Evolutionary conservation across 2,113 vertebrate genomes (phyloP).

Genomic region (Bos taurus): DNA sequence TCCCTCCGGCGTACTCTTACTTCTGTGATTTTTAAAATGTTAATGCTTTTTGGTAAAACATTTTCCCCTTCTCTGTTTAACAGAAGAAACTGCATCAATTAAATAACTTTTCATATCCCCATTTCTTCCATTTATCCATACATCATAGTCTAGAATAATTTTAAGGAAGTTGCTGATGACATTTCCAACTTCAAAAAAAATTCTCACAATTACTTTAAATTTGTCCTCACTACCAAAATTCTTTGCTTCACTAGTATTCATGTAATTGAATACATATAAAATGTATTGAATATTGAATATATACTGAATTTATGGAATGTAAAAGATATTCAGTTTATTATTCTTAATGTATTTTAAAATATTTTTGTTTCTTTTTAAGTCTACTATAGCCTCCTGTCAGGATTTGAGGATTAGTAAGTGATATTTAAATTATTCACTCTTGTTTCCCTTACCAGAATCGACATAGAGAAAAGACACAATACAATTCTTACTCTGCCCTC

Average conservation of each 20-base stretch:
- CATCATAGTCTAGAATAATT: background rate
- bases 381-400: background rate
- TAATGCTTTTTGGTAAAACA: background rate
- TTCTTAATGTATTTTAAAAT: background rate
- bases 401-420: background rate
- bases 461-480: background rate
- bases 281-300: background rate
- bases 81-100: background rate
- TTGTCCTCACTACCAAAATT: background rate
- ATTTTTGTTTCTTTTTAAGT: background rate
- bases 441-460: background rate
- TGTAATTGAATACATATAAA: background rate
- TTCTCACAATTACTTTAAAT: background rate
- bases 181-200: background rate
- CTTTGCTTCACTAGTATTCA: background rate
- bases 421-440: background rate
- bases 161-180: background rate
- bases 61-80: background rate
- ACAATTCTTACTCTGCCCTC: constrained; percentile 40
- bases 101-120: background rate
- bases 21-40: background rate
- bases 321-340: background rate
- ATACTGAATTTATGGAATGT: background rate
- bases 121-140: background rate
- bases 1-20: background rate